Evolutionary conservation across 2,888 invertebrate genomes (phyloP), one percentile per base, ranked within the genome.

Genomic region (Salpingus planirostris): DNA sequence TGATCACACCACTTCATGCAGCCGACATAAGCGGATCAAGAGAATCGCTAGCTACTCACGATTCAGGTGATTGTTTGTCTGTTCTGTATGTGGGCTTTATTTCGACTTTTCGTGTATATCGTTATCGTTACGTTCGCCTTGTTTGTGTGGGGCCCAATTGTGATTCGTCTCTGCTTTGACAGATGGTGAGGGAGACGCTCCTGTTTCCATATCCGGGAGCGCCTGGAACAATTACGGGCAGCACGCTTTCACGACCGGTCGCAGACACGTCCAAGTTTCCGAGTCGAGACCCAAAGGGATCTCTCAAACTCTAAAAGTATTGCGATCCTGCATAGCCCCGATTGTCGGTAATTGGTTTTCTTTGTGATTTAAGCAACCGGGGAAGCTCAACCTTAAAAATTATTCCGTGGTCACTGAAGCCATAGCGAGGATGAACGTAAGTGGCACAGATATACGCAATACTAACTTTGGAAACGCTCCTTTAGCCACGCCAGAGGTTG

Each of bases 331-430:
- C 29, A 29, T 14, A 27, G 26, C n/a, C 15, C 10, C 26, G 12
- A 21, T 11, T 29, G 38, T 33, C 24, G 24, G 3, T 26, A 26
- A n/a, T 24, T 28, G 11, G 22, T n/a, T n/a, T n/a, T n/a, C n/a
- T n/a, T n/a, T n/a, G n/a, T n/a, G n/a, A n/a, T n/a, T n/a, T n/a
- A 59, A 81, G 76, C 87, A 89, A 77, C 89, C 90, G 10, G 90
- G 90, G 35, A 89, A 89, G 67, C 66, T 91, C 58, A 89, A 91
- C 60, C 70, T 89, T 71, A 87, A 86, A 64, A 88, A 89, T 62
- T 91, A 83, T 63, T 81, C 85, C 27, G 78, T 88, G 65, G 88
- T 91, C 38, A 87, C 87, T 51, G 88, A 90, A 59, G 89, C 87
- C 3, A 76, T 91, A 46, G 73, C 74, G 65, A 67, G 76, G 68